Evolutionary conservation across 30 jellyfish, hydroid and myxozoan genomes (phyloP).

Genomic region (Aurelia aurita complex sp. Pacific): DNA sequence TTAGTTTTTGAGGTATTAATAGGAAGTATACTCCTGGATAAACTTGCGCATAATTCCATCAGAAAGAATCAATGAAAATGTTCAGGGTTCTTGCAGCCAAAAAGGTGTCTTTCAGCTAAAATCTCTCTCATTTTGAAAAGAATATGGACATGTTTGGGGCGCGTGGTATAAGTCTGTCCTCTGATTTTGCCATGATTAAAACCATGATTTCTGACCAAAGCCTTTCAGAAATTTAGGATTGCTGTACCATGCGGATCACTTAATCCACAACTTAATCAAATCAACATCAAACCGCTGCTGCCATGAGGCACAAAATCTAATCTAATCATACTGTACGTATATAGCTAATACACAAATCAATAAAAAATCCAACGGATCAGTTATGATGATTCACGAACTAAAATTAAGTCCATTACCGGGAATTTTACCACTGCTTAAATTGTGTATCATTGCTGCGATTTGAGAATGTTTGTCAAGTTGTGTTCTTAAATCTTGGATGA

Average conservation of each 20-base stretch:
- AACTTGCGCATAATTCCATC: not conserved
- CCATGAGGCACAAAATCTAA: not conserved
- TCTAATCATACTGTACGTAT: not conserved
- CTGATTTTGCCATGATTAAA: too few species aligned
- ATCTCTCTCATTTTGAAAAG: not conserved
- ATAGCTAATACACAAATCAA: not conserved
- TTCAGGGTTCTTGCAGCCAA: not conserved
- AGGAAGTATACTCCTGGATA: not conserved
- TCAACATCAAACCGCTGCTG: too few species aligned
- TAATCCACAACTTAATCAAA: too few species aligned
- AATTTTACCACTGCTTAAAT: conserved; percentile 85
- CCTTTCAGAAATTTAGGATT: too few species aligned
- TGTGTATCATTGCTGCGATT: conserved; percentile 96
- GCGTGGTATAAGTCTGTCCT: not conserved
- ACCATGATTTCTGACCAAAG: too few species aligned
- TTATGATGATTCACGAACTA: conserved; percentile 4
- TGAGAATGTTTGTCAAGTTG: conserved; percentile 95
- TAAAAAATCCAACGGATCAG: not conserved
- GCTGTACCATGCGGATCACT: too few species aligned
- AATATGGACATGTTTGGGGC: not conserved
- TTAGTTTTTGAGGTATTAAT: too few species aligned
- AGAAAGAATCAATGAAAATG: not conserved
- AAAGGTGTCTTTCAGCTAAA: not conserved
- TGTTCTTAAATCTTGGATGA: conserved; percentile 49
- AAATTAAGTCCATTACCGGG: conserved; percentile 40